Evolutionary conservation across 2,113 vertebrate species (phyloP).

Genomic region (Cariama cristata): DNA sequence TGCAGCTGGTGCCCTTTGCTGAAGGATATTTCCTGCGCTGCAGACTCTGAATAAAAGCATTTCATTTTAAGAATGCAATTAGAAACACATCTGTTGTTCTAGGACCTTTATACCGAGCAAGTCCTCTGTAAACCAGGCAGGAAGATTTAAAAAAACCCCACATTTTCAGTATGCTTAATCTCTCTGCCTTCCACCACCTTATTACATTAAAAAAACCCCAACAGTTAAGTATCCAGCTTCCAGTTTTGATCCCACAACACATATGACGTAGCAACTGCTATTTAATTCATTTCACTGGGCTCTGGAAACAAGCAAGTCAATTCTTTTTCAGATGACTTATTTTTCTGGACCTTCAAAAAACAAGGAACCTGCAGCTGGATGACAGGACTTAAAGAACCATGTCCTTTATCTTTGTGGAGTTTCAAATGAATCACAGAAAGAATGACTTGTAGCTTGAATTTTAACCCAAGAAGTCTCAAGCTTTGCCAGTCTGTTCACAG

Average conservation of each 20-base stretch:
- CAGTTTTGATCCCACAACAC: not conserved
- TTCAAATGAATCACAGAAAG: not conserved
- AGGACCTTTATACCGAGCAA: slow-evolving; percentile 23
- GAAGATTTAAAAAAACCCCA: not conserved
- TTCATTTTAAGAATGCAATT: slow-evolving; percentile 70
- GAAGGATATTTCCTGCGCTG: slow-evolving; percentile 56
- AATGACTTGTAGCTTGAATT: not conserved
- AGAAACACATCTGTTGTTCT: slow-evolving; percentile 67
- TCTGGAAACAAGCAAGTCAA: not conserved
- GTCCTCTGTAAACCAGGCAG: not conserved
- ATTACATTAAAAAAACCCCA: not conserved
- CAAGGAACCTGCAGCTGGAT: not conserved
- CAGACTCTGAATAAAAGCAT: slow-evolving; percentile 46
- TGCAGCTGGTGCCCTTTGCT: slow-evolving; percentile 67
- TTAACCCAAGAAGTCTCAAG: not conserved
- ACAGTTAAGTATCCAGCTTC: not conserved
- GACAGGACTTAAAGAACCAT: not conserved
- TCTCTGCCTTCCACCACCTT: not conserved
- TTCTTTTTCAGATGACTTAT: not conserved
- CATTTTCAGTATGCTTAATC: not conserved
- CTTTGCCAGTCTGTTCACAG: not conserved
- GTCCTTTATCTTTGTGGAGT: not conserved
- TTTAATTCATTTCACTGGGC: not conserved
- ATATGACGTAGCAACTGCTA: not conserved
- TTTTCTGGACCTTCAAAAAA: not conserved